Evolutionary conservation across 2,888 invertebrate species (phyloP).

Genomic region (Diplolepis rosae): DNA sequence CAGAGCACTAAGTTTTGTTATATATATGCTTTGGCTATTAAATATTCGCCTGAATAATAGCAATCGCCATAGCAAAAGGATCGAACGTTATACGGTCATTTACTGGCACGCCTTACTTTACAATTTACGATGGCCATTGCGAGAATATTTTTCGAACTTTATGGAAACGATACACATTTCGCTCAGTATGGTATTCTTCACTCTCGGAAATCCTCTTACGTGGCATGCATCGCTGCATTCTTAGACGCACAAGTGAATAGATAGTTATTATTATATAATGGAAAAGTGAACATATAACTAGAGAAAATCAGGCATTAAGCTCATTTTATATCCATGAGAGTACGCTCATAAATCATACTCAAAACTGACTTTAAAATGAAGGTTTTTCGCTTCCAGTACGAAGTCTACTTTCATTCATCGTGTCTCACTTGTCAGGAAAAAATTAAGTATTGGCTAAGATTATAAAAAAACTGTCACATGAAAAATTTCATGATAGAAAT

Average conservation of each 20-base stretch:
- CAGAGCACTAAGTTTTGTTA: neutral
- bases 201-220: conserved; percentile 24
- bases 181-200: neutral
- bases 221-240: neutral
- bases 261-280: conserved; percentile 24
- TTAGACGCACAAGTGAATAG: neutral
- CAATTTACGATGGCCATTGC: conserved; percentile 36
- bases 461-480: no score
- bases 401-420: neutral
- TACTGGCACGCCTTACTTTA: conserved; percentile 37
- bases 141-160: conserved; percentile 28
- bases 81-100: conserved; percentile 39
- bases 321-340: neutral
- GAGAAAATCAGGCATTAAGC: conserved; percentile 18
- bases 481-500: no score
- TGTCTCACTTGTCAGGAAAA: neutral
- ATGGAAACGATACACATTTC: conserved; percentile 36
- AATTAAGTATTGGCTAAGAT: neutral
- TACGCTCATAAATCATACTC: conserved; percentile 11
- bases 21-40: conserved; percentile 44
- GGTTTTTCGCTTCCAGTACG: neutral
- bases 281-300: conserved; percentile 17
- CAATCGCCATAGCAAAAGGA: conserved; percentile 23
- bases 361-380: conserved; percentile 22
- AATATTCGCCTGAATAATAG: conserved; percentile 44